A percentile compares a stretch with the other conserved stretches of the same genome.
These are phyloP conservation scores for Talpa occidentalis DNA, from an alignment of 2,113 vertebrate species.

Conservation along the genomic window DNA sequence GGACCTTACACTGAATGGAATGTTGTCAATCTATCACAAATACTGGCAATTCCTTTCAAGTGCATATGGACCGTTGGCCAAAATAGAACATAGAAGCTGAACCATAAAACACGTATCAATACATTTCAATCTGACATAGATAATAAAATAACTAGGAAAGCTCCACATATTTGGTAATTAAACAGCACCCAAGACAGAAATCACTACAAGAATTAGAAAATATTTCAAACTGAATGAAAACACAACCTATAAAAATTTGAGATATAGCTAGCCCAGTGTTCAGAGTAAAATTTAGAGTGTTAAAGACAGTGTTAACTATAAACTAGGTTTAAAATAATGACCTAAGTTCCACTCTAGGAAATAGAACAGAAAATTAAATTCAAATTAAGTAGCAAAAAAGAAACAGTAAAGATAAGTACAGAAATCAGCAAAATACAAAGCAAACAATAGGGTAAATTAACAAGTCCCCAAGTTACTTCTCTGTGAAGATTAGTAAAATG, in stretches of 20 bases:
- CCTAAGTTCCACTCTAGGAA: not conserved
- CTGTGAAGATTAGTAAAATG: not conserved
- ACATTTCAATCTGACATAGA: not conserved
- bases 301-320: not conserved
- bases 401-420: not conserved
- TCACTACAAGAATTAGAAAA: not conserved
- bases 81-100: not conserved
- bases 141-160: not conserved
- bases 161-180: not conserved
- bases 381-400: not conserved
- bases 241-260: not conserved
- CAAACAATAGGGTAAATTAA: not conserved
- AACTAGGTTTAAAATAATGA: not conserved
- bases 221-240: not conserved
- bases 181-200: not conserved
- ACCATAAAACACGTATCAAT: not conserved
- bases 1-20: not conserved
- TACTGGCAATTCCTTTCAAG: not conserved
- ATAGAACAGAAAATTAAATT: not conserved
- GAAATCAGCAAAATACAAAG: not conserved
- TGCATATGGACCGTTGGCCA: not conserved
- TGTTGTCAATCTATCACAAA: not conserved
- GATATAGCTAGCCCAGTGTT: not conserved
- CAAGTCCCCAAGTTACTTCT: not conserved
- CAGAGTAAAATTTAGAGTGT: not conserved